phyloP scores from a whole-genome alignment of 2,797 vertebrate species.

The Phoebastria nigripes region DNA sequence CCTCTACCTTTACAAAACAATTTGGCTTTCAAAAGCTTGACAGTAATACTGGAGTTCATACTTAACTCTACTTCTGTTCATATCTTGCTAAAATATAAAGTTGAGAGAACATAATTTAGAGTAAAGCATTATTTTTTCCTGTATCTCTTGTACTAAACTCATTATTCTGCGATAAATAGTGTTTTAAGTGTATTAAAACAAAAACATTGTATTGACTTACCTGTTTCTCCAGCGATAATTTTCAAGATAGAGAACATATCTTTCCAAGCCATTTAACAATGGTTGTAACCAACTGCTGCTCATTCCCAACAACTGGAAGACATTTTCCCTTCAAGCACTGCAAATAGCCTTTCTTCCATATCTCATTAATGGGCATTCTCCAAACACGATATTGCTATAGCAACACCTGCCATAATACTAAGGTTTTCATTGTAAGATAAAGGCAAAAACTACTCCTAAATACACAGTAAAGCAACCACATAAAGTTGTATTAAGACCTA shows the following conservation, averaged over 20 bases:
- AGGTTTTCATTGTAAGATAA: background rate
- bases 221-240: background rate
- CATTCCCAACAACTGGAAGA: background rate
- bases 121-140: background rate
- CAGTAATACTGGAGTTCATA: background rate
- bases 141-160: background rate
- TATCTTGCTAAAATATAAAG: background rate
- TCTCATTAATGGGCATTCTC: background rate
- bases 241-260: background rate
- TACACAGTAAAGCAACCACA: background rate
- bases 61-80: background rate
- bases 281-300: background rate
- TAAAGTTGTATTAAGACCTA: background rate
- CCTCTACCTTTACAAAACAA: background rate
- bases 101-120: background rate
- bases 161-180: background rate
- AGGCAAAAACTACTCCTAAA: background rate
- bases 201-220: background rate
- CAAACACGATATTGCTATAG: background rate
- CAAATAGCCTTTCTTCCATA: background rate
- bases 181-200: background rate
- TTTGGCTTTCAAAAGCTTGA: background rate
- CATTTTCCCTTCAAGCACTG: background rate
- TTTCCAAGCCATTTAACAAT: background rate
- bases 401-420: background rate